A percentile compares a stretch with the other conserved stretches of the same genome.
These are phyloP conservation scores for Bufo bufo DNA, from an alignment of 2,113 vertebrate species.

Conservation along the genomic window DNA sequence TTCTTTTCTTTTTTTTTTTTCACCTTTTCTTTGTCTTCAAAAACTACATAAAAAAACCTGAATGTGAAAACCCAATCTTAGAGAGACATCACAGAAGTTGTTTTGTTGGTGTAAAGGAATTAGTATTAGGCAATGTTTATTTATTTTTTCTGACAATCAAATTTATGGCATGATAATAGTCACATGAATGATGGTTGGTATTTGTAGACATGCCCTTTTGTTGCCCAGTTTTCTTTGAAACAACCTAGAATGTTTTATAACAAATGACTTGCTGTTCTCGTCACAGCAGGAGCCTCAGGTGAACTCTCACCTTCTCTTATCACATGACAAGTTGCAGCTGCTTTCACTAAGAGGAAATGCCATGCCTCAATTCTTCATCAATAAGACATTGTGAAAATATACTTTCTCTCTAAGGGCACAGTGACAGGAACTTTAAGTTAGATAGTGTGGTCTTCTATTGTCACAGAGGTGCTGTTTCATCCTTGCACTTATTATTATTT, in stretches of 20 bases:
- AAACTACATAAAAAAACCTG: too few relatives aligned
- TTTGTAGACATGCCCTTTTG: neutral
- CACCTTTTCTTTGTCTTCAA: too few relatives aligned
- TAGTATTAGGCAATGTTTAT: neutral
- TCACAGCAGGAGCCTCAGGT: neutral
- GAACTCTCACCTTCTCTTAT: slow-evolving; percentile 12
- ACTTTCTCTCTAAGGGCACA: neutral
- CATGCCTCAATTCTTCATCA: neutral
- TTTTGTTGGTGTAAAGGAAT: neutral
- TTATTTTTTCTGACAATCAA: neutral
- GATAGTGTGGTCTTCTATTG: neutral
- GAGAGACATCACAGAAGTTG: neutral
- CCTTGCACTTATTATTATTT: neutral
- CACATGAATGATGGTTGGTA: neutral
- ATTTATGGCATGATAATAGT: neutral
- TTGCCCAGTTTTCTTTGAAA: neutral
- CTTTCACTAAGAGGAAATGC: neutral
- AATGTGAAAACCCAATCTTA: neutral
- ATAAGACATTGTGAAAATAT: slow-evolving; percentile 3
- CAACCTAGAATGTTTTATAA: slow-evolving; percentile 9
- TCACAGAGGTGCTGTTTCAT: neutral
- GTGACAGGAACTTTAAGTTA: neutral
- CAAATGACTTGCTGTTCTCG: slow-evolving; percentile 21
- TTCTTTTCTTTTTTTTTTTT: too few relatives aligned
- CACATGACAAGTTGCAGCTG: slow-evolving; percentile 27